These are phyloP conservation scores for Harmothoe impar DNA, from an alignment of 2,888 invertebrate genomes.

Conservation along the genomic window DNA sequence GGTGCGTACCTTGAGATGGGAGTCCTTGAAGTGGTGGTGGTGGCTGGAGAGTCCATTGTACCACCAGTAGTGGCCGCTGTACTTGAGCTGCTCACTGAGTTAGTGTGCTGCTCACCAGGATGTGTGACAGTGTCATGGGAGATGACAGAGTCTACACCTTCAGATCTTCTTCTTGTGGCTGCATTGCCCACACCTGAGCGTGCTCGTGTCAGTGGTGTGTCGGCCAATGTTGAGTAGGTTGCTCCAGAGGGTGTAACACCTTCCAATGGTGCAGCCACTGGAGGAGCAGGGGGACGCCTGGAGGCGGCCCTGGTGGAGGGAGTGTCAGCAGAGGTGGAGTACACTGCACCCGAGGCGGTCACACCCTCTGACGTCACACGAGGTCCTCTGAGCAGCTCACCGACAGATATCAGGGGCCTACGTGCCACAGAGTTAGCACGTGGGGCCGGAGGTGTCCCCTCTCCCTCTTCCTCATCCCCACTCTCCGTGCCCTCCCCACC, in stretches of 20 bases:
- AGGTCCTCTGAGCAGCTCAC: neutral
- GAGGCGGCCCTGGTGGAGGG: conserved; percentile 41
- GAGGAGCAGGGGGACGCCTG: no score
- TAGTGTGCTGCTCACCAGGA: neutral
- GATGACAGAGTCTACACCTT: neutral
- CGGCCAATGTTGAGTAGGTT: neutral
- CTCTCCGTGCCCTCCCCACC: neutral
- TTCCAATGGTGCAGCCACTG: neutral
- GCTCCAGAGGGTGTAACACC: conserved; percentile 54
- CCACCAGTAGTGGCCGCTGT: neutral
- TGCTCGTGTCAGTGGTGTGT: conserved; percentile 23
- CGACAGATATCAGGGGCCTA: neutral
- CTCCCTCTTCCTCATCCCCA: neutral
- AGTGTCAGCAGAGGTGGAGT: conserved; percentile 30
- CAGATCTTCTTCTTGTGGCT: neutral
- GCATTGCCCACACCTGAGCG: neutral
- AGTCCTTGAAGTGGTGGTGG: neutral
- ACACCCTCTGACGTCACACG: conserved; percentile 41
- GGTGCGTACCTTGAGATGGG: conserved; percentile 12
- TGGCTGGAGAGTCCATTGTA: neutral
- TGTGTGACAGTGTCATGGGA: neutral
- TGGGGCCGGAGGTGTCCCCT: neutral
- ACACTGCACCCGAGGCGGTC: conserved; percentile 31
- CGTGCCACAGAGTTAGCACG: conserved; percentile 19
- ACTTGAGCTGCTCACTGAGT: neutral